Percentiles rank a stretch among this genome's conserved stretches.
phyloP scores from a whole-genome alignment of 2,797 vertebrate genomes.

The Salmo trutta region DNA sequence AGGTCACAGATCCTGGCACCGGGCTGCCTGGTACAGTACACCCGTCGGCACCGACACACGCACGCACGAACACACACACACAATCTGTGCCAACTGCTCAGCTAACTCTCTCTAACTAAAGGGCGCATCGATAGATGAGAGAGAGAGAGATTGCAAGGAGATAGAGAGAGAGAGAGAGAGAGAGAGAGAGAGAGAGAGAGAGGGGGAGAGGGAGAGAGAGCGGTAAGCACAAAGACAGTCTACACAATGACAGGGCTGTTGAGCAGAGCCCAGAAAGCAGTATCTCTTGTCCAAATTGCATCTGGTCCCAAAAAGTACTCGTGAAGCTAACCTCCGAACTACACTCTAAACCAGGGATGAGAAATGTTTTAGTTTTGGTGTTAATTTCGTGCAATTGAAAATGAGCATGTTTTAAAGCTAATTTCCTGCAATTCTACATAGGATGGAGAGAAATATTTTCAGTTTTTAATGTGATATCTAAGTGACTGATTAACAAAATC shows the following conservation, averaged over 20 bases:
- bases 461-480: not conserved
- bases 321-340: not conserved
- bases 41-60: not conserved
- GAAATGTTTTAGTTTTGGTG: too few relatives aligned
- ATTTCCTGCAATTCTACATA: too few relatives aligned
- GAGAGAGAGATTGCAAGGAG: not conserved
- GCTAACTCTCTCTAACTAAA: not conserved
- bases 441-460: too few relatives aligned
- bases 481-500: too few relatives aligned
- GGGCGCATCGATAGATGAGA: not conserved
- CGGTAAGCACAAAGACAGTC: slow-evolving; percentile 5
- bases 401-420: too few relatives aligned
- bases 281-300: not conserved
- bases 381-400: too few relatives aligned
- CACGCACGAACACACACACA: slow-evolving; percentile 16
- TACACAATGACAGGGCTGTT: not conserved
- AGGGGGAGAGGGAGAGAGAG: not conserved
- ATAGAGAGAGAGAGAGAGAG: not conserved
- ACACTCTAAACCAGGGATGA: not conserved
- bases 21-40: not conserved
- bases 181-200: not conserved
- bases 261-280: not conserved
- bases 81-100: not conserved
- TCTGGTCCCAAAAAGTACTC: not conserved
- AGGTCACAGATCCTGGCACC: not conserved